These are phyloP conservation scores for Symphodus melops DNA, from an alignment of 2,113 vertebrate genomes.

Conservation along the genomic window DNA sequence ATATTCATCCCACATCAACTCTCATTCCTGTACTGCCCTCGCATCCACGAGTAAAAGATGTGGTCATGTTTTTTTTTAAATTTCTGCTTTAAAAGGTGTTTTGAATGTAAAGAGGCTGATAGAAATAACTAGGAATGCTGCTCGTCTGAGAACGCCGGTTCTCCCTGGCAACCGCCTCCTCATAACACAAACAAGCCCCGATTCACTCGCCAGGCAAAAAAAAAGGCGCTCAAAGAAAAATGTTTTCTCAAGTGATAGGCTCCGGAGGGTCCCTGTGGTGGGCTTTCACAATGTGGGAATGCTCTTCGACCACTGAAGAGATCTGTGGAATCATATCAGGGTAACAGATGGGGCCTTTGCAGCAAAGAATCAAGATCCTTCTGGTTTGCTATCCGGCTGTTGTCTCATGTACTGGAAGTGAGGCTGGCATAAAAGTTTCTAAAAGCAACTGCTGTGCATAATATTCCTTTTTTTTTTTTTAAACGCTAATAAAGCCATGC, in stretches of 20 bases:
- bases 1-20: not conserved
- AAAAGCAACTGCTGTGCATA: too few relatives aligned
- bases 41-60: not conserved
- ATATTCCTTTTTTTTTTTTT: too few relatives aligned
- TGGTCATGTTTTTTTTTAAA: not conserved
- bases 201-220: constrained; percentile 66
- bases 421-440: not conserved
- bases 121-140: constrained; percentile 74
- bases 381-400: constrained; percentile 21
- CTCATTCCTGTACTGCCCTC: not conserved
- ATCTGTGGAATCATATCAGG: constrained; percentile 65
- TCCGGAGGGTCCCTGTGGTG: constrained; percentile 64
- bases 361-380: constrained; percentile 17
- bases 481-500: too few relatives aligned
- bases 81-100: constrained; percentile 7
- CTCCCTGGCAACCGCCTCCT: constrained; percentile 72
- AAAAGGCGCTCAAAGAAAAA: constrained; percentile 62
- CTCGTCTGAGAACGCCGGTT: constrained; percentile 70
- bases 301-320: constrained; percentile 63
- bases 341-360: constrained; percentile 65
- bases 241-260: constrained; percentile 78
- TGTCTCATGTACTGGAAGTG: not conserved
- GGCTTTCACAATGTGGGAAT: constrained; percentile 75
- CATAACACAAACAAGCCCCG: constrained; percentile 79
- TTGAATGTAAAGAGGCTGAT: constrained; percentile 33